These are phyloP conservation scores for Folsomia manolachei DNA, from an alignment of 2,888 invertebrate species.

Conservation along the genomic window DNA sequence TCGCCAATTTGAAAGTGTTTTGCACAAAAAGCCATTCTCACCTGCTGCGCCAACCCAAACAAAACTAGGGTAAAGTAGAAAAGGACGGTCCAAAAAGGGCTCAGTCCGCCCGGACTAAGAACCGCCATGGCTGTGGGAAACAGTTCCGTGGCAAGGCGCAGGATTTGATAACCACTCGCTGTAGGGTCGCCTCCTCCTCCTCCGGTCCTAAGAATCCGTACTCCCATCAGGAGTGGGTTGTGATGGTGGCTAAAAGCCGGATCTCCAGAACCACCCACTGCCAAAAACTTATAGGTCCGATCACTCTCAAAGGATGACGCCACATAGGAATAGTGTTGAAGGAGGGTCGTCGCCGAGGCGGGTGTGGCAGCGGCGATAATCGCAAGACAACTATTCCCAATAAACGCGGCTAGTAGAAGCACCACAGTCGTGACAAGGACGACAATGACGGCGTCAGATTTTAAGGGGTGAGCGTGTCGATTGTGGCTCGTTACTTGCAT, in stretches of 20 bases:
- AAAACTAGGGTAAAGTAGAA: constrained; percentile 80
- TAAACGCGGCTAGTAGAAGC: constrained; percentile 70
- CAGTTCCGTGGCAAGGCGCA: constrained; percentile 83
- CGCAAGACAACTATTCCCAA: constrained; percentile 79
- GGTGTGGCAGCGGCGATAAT: constrained; percentile 62
- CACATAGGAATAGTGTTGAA: constrained; percentile 62
- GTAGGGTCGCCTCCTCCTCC: constrained; percentile 22
- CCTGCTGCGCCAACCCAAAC: constrained; percentile 82
- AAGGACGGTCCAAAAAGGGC: constrained; percentile 83
- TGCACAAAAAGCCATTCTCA: too few relatives aligned
- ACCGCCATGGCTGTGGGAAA: constrained; percentile 80
- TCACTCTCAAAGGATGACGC: constrained; percentile 80
- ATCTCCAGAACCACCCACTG: constrained; percentile 56
- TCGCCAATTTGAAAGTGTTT: too few relatives aligned
- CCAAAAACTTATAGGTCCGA: constrained; percentile 68
- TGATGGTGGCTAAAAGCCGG: constrained; percentile 66
- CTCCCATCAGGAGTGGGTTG: constrained; percentile 69
- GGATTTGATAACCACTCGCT: constrained; percentile 65
- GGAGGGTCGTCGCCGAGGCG: background rate
- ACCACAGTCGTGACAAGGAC: constrained; percentile 71
- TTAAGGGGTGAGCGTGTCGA: constrained; percentile 64
- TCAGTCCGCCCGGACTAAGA: constrained; percentile 70
- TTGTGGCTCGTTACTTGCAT: constrained; percentile 78
- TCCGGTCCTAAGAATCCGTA: constrained; percentile 63
- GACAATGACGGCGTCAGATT: constrained; percentile 65